A percentile compares a stretch with the other conserved stretches of the same genome.
Evolutionary conservation across 2,888 invertebrate species (phyloP).

Genomic region (Caradrina kadenii): DNA sequence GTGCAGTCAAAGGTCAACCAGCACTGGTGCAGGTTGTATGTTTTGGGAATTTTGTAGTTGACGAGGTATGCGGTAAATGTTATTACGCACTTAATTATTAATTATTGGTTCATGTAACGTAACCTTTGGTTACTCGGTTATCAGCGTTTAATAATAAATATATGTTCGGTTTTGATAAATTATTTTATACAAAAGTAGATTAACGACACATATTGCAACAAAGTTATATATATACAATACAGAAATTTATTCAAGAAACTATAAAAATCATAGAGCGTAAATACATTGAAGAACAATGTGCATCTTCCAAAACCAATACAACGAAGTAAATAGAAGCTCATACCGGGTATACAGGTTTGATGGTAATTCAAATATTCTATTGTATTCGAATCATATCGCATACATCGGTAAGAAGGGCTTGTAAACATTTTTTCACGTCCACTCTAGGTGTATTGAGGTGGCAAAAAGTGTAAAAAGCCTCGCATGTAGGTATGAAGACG

Average conservation of each 20-base stretch:
- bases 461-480: constrained; percentile 84
- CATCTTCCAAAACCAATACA: constrained; percentile 56
- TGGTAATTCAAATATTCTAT: constrained; percentile 67
- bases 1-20: constrained; percentile 77
- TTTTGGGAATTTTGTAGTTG: constrained; percentile 85
- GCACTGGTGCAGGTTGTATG: constrained; percentile 77
- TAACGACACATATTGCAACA: constrained; percentile 14
- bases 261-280: constrained; percentile 17
- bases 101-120: constrained; percentile 77
- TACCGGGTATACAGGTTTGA: constrained; percentile 52
- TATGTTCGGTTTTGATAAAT: constrained; percentile 7
- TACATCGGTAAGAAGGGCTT: constrained; percentile 61
- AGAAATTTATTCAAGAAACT: constrained; percentile 40
- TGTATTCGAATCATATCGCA: constrained; percentile 67
- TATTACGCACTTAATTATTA: constrained; percentile 84
- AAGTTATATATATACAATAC: constrained; percentile 19
- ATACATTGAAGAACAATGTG: constrained; percentile 43
- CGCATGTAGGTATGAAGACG: constrained; percentile 85
- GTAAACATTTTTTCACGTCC: constrained; percentile 74
- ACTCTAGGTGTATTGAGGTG: constrained; percentile 67
- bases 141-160: constrained; percentile 66
- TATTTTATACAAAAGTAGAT: constrained; percentile 30
- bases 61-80: constrained; percentile 82
- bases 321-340: constrained; percentile 58
- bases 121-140: constrained; percentile 73